Percentiles rank a stretch among this genome's conserved stretches.
phyloP scores from a whole-genome alignment of 2,113 vertebrate genomes.

The Pterocles gutturalis region DNA sequence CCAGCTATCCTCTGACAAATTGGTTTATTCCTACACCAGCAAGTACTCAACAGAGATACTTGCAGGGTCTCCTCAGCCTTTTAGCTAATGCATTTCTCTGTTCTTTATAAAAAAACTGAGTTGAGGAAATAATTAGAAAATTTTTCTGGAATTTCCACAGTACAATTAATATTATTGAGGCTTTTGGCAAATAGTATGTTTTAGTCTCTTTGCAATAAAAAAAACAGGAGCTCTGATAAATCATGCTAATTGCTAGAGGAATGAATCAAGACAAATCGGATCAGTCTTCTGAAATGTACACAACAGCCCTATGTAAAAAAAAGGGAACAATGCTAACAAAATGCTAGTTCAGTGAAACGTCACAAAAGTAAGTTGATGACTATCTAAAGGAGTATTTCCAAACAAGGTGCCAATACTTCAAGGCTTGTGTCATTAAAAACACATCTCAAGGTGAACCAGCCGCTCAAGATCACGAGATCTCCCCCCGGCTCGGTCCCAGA shows the following conservation, averaged over 20 bases:
- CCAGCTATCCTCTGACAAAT: background rate
- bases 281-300: background rate
- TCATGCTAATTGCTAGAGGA: background rate
- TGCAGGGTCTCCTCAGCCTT: background rate
- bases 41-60: background rate
- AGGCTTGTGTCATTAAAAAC: background rate
- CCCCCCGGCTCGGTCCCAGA: background rate
- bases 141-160: background rate
- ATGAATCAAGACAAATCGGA: background rate
- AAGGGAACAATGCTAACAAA: background rate
- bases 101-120: background rate
- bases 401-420: background rate
- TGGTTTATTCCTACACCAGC: background rate
- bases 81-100: background rate
- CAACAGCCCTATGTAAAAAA: background rate
- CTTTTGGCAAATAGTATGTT: background rate
- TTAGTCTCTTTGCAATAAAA: background rate
- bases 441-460: background rate
- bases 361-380: background rate
- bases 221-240: background rate
- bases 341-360: background rate
- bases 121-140: background rate
- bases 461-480: background rate
- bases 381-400: background rate
- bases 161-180: background rate